A percentile compares a stretch with the other conserved stretches of the same genome.
Evolutionary conservation across 2,888 invertebrate genomes (phyloP).

Genomic region (Sabatieria punctata): DNA sequence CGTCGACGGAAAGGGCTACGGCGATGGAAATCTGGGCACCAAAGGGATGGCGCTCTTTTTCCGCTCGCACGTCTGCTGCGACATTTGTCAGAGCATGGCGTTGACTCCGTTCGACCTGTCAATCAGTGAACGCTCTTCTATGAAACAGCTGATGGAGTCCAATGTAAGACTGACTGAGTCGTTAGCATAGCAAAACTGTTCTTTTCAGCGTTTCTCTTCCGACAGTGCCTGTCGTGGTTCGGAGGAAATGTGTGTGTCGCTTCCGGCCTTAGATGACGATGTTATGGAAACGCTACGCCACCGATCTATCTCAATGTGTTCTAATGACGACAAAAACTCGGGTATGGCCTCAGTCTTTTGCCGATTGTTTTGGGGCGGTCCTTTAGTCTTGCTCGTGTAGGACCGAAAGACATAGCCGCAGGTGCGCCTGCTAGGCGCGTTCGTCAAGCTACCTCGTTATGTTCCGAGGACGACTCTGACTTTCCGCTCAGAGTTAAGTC

Average conservation of each 20-base stretch:
- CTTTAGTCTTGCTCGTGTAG: too few species aligned
- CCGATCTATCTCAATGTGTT: constrained; percentile 11
- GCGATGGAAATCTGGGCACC: constrained; percentile 43
- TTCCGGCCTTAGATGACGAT: constrained; percentile 10
- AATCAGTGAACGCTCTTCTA: constrained; percentile 25
- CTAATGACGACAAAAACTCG: not conserved
- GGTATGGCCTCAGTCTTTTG: too few species aligned
- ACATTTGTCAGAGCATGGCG: constrained; percentile 39
- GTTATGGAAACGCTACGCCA: constrained; percentile 16
- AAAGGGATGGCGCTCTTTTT: constrained; percentile 44
- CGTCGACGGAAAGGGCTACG: constrained; percentile 37
- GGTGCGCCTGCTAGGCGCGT: too few species aligned
- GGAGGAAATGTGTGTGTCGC: constrained; percentile 3
- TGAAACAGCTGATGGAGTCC: constrained; percentile 9
- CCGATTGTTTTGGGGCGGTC: too few species aligned
- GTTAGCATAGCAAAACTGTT: too few species aligned
- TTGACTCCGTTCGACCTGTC: constrained; percentile 41
- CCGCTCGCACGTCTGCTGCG: constrained; percentile 42
- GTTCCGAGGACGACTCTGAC: too few species aligned
- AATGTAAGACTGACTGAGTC: constrained; percentile 2
- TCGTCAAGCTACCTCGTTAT: too few species aligned
- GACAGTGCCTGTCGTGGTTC: not conserved
- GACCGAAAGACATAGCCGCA: too few species aligned
- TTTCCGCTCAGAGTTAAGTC: too few species aligned
- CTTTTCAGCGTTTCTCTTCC: not conserved